These are phyloP conservation scores for Biston stratarius DNA, from an alignment of 2,888 invertebrate genomes.

Conservation along the genomic window DNA sequence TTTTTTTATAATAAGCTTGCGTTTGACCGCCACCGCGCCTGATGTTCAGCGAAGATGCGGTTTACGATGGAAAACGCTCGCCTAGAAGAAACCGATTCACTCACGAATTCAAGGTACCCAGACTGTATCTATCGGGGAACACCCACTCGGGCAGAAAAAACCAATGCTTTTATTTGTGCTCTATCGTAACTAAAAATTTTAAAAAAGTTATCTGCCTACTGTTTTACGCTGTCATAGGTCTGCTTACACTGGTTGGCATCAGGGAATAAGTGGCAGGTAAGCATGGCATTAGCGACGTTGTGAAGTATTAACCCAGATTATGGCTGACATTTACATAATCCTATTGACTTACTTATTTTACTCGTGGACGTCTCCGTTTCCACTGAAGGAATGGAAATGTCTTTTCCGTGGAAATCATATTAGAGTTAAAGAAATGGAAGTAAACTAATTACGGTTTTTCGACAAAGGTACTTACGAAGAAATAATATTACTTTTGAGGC, in stretches of 20 bases:
- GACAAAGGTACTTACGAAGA: neutral
- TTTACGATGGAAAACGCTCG: too few relatives aligned
- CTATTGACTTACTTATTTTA: conserved; percentile 42
- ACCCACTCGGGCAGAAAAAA: too few relatives aligned
- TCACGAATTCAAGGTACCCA: too few relatives aligned
- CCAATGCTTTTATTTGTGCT: too few relatives aligned
- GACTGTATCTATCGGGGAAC: too few relatives aligned
- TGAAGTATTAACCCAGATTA: conserved; percentile 46
- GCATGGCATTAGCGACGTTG: conserved; percentile 39
- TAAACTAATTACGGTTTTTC: conserved; percentile 15
- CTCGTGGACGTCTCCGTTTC: conserved; percentile 30
- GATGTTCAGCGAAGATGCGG: too few relatives aligned
- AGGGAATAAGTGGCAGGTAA: conserved; percentile 41
- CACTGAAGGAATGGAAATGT: conserved; percentile 21
- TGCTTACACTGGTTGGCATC: conserved; percentile 20
- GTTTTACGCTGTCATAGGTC: conserved; percentile 15
- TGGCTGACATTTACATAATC: conserved; percentile 41
- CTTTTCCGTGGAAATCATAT: conserved; percentile 18
- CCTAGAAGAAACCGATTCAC: too few relatives aligned
- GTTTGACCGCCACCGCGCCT: too few relatives aligned
- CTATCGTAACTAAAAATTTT: neutral
- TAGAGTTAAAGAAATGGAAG: conserved; percentile 12
- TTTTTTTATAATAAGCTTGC: too few relatives aligned
- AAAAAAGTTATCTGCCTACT: conserved; percentile 6
- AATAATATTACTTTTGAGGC: neutral